phyloP scores from a whole-genome alignment of 2,888 invertebrate species.

The Eupithecia tripunctaria region DNA sequence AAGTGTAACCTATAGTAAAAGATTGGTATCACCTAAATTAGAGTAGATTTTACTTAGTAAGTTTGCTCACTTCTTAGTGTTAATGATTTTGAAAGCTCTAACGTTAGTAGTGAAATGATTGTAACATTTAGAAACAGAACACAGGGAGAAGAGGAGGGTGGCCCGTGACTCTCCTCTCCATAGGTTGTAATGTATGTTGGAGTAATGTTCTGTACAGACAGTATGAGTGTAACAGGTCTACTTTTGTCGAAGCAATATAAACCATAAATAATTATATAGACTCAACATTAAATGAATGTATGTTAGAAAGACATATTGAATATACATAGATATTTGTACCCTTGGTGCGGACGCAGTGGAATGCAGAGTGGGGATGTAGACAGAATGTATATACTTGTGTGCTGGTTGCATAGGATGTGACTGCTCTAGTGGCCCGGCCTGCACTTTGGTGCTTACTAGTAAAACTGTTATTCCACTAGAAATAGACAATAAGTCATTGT shows the following conservation, averaged over 20 bases:
- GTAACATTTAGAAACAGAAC: neutral
- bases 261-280: neutral
- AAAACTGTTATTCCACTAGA: slow-evolving; percentile 77
- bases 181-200: neutral
- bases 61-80: neutral
- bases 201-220: neutral
- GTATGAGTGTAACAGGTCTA: neutral
- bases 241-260: neutral
- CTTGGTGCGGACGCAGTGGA: neutral
- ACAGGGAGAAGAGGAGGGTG: neutral
- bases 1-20: neutral
- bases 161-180: neutral
- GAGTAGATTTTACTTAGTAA: neutral
- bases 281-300: neutral
- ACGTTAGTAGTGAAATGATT: neutral
- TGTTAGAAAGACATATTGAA: neutral
- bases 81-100: neutral
- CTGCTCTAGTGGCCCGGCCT: slow-evolving; percentile 23
- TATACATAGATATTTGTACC: neutral
- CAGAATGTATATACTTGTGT: neutral
- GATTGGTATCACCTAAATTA: neutral
- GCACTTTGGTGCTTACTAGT: slow-evolving; percentile 46
- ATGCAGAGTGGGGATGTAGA: neutral
- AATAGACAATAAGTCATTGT: slow-evolving; percentile 83
- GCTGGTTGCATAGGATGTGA: slow-evolving; percentile 36